phyloP scores from a whole-genome alignment of 2,113 vertebrate species.

The Lagopus leucura region DNA sequence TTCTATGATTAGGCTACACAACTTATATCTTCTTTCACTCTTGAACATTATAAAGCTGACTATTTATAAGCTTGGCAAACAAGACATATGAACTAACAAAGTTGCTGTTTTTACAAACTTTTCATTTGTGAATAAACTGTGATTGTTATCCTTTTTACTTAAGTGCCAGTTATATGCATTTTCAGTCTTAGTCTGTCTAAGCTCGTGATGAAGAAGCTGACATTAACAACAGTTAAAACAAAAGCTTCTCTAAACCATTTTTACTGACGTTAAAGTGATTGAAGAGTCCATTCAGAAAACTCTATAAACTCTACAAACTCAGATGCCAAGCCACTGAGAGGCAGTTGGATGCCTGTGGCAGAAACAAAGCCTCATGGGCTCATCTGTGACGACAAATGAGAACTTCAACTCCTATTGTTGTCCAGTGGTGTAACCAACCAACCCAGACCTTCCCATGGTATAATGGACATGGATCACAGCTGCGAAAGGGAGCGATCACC shows the following conservation, averaged over 20 bases:
- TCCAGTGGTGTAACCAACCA: accelerated
- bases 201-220: background rate
- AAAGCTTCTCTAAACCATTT: background rate
- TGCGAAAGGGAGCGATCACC: background rate
- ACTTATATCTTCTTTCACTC: background rate
- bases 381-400: background rate
- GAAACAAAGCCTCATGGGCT: accelerated
- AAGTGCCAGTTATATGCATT: background rate
- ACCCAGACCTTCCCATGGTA: background rate
- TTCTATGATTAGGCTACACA: background rate
- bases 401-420: background rate
- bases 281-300: background rate
- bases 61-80: background rate
- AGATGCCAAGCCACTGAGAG: accelerated
- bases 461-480: background rate
- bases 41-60: background rate
- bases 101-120: background rate
- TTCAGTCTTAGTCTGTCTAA: background rate
- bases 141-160: background rate
- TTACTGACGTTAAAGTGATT: background rate
- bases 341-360: background rate
- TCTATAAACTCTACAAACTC: background rate
- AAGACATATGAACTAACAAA: background rate
- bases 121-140: background rate
- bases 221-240: background rate